Percentiles rank a stretch among this genome's conserved stretches.
These are phyloP conservation scores for Eulimnadia texana DNA, from an alignment of 1,140 invertebrate species.

Conservation along the genomic window DNA sequence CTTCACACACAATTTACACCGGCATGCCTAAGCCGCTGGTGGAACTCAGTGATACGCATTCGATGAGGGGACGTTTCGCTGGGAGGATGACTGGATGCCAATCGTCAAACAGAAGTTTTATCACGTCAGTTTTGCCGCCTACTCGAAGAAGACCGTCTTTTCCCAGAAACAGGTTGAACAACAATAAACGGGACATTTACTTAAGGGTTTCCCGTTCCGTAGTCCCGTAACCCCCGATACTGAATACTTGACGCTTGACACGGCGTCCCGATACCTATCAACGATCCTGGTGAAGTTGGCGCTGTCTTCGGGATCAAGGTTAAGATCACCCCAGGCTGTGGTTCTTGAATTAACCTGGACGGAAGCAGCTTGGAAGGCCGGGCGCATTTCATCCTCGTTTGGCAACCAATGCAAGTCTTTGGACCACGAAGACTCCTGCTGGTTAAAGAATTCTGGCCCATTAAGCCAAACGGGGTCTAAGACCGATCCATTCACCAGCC, in stretches of 20 bases:
- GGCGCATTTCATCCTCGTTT: background rate
- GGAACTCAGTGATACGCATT: background rate
- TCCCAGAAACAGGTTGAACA: background rate
- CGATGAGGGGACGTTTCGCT: background rate
- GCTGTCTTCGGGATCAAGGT: no score
- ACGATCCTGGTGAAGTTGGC: background rate
- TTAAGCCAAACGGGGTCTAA: background rate
- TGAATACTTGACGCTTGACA: no score
- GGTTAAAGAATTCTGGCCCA: background rate
- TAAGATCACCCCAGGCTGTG: no score
- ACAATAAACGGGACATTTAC: no score
- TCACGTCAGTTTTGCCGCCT: background rate
- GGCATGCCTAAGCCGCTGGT: background rate
- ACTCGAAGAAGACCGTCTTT: background rate
- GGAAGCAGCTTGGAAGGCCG: background rate
- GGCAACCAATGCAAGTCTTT: background rate
- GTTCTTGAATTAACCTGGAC: background rate
- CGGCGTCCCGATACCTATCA: background rate
- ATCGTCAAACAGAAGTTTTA: background rate
- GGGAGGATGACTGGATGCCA: background rate
- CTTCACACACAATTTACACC: background rate
- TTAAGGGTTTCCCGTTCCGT: no score
- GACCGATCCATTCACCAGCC: background rate
- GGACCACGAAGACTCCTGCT: background rate
- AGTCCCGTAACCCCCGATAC: no score